Base-by-base conservation (phyloP, 2,888 invertebrate species). In the Junonia oenone region DNA sequence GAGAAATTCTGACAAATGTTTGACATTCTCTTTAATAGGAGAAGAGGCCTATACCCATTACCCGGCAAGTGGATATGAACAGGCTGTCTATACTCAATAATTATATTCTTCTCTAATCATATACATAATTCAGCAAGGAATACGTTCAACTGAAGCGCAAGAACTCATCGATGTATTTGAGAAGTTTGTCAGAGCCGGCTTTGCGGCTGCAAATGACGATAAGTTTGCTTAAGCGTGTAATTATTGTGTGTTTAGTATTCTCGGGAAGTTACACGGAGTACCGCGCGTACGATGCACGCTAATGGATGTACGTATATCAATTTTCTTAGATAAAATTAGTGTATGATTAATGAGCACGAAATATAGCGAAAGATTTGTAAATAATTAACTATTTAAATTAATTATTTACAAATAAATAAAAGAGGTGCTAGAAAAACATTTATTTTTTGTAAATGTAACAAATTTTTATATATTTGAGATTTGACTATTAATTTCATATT, bases 151-250 rank as follows among this genome's bases (percentile, higher is more conserved):
- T 27, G 6, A 27, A 27, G 35, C n/a, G 17, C 35, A 51, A 27
- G 13, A 51, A 51, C 22, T 15, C 26, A 51, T 33, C 48, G 29
- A 48, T 43, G 47, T 52, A 37, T 49, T 52, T 52, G 56, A 52
- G 56, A 56, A 56, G 56, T 48, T 49, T 45, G 48, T 45, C 27
- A 48, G 33, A 52, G 51, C 33, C 35, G 51, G n/a, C 45, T 35
- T 31, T 40, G 51, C 35, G 35, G 48, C 46, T 51, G 46, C 48
- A 52, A 40, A 51, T 51, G 56, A 35, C 35, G 48, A 27, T 45
- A 35, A 52, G 48, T 56, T 56, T 49, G 29, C 45, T 48, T 27
- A 43, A 26, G 26, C 35, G 37, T 45, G 35, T 45, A 45, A 52
- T 52, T 38, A 52, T 48, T 48, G 48, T 31, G 37, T 48, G 45